These are phyloP conservation scores for Plestiodon gilberti DNA, from an alignment of 2,113 vertebrate species.

Conservation along the genomic window DNA sequence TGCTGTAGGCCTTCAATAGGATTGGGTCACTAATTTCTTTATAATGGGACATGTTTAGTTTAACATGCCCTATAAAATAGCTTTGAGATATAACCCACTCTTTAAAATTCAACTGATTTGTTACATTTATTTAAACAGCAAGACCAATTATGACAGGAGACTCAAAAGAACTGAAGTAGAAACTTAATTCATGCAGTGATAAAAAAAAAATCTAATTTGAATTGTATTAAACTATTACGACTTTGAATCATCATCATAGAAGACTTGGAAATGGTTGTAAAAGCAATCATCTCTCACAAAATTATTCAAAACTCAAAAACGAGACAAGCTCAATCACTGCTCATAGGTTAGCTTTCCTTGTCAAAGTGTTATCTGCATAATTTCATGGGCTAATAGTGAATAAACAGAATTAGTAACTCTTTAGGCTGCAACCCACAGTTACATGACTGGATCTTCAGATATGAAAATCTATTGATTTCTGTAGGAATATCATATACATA, in stretches of 20 bases:
- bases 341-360: background rate
- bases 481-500: background rate
- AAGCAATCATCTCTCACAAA: slow-evolving; percentile 1
- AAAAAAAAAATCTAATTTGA: slow-evolving; percentile 15
- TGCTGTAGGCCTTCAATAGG: too few relatives aligned
- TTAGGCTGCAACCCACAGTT: background rate
- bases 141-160: slow-evolving; percentile 6
- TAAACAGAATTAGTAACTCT: background rate
- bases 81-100: background rate
- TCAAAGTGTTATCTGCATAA: background rate
- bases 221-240: slow-evolving; percentile 9
- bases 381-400: slow-evolving; percentile 4
- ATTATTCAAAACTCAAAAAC: slow-evolving; percentile 11
- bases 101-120: slow-evolving; percentile 12
- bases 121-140: slow-evolving; percentile 12
- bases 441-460: too few relatives aligned
- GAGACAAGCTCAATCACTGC: background rate
- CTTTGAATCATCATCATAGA: slow-evolving; percentile 6
- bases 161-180: background rate
- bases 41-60: background rate
- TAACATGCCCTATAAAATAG: slow-evolving; percentile 7
- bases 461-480: background rate
- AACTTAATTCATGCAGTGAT: slow-evolving; percentile 8
- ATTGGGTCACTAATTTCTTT: background rate
- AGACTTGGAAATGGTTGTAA: slow-evolving; percentile 3